Evolutionary conservation across 2,888 invertebrate species (phyloP), one percentile per base, ranked within the genome.

Genomic region (Diloba caeruleocephala): DNA sequence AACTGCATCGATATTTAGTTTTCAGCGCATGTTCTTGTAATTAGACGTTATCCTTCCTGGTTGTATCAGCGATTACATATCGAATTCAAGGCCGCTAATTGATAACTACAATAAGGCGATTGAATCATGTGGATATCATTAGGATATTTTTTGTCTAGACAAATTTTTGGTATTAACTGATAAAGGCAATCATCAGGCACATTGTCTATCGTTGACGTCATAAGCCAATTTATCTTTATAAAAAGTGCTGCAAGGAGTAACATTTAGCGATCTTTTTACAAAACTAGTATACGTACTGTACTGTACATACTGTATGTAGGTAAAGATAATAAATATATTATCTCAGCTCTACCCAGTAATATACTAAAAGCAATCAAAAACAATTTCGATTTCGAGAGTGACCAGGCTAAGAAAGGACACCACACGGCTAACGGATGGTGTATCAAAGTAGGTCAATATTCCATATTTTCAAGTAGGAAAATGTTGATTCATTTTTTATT

Each of bases 31-130:
- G 0, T 5, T 2, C 3, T 31, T 13, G 14, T 15, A 31, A 31
- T 14, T 13, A 10, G 10, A 9, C 21, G 12, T 34, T 36, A 25
- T 42, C 26, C 36, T 58, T 43, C 23, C 50, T 38, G 26, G 15
- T 44, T 10, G 13, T 37, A 59, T 45, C 32, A 31, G 34, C 17
- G 25, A 19, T 3, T 25, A 29, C 7, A 9, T 15, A 50, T 33
- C 21, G 5, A 43, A 60, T 49, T 49, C 68, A 55, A 62, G 49
- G 56, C 25, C 38, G 28, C n/a, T n/a, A n/a, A n/a, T 10, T 7
- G 31, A 60, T 53, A 39, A 29, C 7, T 23, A 21, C 12, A 9
- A 8, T 34, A 38, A 13, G 17, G 14, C 26, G 13, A 38, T 61
- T 45, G 1, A 50, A 34, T 34, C 26, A 37, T 33, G 29, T 42